Percentiles rank a stretch among this genome's conserved stretches.
Conservation (phyloP, 53 echinoderm and acorn worm genomes). For the Astropecten irregularis region DNA sequence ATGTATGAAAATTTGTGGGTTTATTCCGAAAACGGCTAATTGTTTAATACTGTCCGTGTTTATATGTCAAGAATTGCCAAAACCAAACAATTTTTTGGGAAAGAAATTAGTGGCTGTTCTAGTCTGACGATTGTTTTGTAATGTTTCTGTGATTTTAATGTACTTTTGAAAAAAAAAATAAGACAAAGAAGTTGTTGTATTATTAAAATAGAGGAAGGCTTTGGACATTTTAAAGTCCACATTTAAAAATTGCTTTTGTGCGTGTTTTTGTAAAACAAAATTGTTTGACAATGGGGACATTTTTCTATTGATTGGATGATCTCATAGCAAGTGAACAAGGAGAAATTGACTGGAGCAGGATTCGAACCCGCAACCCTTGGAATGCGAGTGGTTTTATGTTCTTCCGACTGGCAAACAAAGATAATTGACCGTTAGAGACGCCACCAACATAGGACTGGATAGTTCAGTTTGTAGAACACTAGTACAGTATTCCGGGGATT, state of each 20-base stretch:
- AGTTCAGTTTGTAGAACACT: too few relatives aligned
- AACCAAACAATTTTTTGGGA: neutral
- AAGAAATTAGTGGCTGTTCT: neutral
- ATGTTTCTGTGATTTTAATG: slow-evolving; percentile 38
- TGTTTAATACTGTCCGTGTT: neutral
- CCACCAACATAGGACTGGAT: too few relatives aligned
- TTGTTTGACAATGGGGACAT: neutral
- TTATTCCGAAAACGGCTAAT: neutral
- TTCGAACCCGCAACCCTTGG: too few relatives aligned
- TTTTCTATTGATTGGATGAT: too few relatives aligned
- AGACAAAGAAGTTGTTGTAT: slow-evolving; percentile 19
- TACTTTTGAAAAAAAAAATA: slow-evolving; percentile 26
- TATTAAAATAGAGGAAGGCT: slow-evolving; percentile 17
- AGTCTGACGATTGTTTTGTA: neutral
- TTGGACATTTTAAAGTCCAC: slow-evolving; percentile 45
- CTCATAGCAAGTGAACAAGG: too few relatives aligned
- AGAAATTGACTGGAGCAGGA: too few relatives aligned
- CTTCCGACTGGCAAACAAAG: too few relatives aligned
- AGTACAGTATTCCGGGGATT: too few relatives aligned
- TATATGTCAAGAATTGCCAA: slow-evolving; percentile 38
- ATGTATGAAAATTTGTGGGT: neutral
- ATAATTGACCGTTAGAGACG: too few relatives aligned
- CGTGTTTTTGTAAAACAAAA: neutral
- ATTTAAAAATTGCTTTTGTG: slow-evolving; percentile 25
- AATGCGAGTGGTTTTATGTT: too few relatives aligned